Evolutionary conservation across 2,797 vertebrate species (phyloP), one percentile per base, ranked within the genome.

Genomic region (Picus viridis): DNA sequence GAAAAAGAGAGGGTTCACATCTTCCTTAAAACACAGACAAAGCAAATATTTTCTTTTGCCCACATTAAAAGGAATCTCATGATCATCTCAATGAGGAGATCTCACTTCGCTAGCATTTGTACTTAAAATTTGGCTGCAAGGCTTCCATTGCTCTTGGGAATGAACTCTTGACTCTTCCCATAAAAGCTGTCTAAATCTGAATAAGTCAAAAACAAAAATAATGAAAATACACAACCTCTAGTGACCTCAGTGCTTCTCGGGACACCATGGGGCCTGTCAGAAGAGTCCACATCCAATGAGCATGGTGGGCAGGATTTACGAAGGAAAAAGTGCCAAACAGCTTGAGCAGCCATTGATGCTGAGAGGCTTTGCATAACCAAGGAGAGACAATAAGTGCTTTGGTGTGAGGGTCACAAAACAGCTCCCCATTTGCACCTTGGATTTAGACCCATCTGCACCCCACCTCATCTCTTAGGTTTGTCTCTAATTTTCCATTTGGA

Each of bases 1-100:
- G 1, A 57, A 27, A 34, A 11, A 65, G 4, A 43, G 15, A 19
- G 1, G 12, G 53, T 80, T 92, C 62, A 41, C 9, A 68, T 88
- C 41, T 89, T 83, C 36, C 58, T 78, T 62, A 58, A 56, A 57
- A 64, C 8, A 43, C 68, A 51, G 12, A n/a, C 20, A 32, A 67
- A 51, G 72, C 75, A 74, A 94, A 62, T 16, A 56, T 62, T 83
- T 73, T 62, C 47, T 41, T 75, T 80, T 90, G 47, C 67, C 76
- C 79, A 92, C 89, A 78, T 94, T 59, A 88, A 88, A 87, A 88
- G 29, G 34, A 56, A 53, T 81, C 64, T 91, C 22, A 69, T 16
- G n/a, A 74, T 29, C 34, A 17, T 75, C 59, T 72, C 47, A n/a
- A 57, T 89, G 77, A 86, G 49, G 20, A 70, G 32, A 45, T 57